phyloP scores from a whole-genome alignment of 2,797 vertebrate genomes.

The Ataeniobius toweri region DNA sequence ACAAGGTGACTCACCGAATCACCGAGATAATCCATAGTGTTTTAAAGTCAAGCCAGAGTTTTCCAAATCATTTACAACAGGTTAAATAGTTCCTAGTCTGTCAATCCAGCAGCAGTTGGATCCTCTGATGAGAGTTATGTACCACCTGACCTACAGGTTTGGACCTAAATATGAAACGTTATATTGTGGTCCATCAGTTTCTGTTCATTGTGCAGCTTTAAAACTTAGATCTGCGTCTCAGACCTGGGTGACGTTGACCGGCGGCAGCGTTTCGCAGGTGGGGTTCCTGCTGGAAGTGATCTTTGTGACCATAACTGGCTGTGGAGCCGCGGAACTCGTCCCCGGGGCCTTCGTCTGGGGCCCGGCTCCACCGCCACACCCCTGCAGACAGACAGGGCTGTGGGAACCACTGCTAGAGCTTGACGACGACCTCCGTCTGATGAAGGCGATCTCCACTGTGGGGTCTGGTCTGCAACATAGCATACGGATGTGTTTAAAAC shows the following conservation, averaged over 20 bases:
- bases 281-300: slow-evolving; percentile 63
- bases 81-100: too few species aligned
- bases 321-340: slow-evolving; percentile 36
- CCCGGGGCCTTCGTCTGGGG: slow-evolving; percentile 48
- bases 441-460: slow-evolving; percentile 91
- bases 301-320: slow-evolving; percentile 64
- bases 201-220: too few species aligned
- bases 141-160: background rate
- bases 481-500: background rate
- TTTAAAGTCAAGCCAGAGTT: too few species aligned
- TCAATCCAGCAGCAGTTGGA: too few species aligned
- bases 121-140: background rate
- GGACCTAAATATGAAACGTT: background rate
- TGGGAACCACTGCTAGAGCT: slow-evolving; percentile 75
- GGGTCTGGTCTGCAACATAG: slow-evolving; percentile 81
- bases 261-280: slow-evolving; percentile 67
- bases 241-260: slow-evolving; percentile 73
- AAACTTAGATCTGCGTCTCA: background rate
- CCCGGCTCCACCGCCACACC: slow-evolving; percentile 18
- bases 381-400: slow-evolving; percentile 68
- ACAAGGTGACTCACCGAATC: too few species aligned
- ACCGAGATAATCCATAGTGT: too few species aligned
- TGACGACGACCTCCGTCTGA: slow-evolving; percentile 78
- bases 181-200: background rate
- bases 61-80: too few species aligned